phyloP scores from a whole-genome alignment of 2,113 vertebrate genomes.

The Charadrius vociferus region DNA sequence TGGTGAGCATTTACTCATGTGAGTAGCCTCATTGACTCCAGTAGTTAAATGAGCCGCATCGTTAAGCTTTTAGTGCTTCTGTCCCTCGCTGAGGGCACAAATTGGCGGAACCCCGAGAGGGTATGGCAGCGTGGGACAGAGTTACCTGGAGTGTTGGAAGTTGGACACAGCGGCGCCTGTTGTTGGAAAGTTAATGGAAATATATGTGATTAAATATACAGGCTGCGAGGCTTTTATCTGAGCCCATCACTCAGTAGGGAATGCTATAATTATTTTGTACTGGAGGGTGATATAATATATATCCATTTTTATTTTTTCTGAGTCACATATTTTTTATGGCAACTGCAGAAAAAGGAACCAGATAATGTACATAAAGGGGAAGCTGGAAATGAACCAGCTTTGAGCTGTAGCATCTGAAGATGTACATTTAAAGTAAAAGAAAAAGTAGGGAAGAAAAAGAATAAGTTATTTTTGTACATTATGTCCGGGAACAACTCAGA shows the following conservation, averaged over 20 bases:
- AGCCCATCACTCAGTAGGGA: conserved; percentile 24
- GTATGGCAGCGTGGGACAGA: accelerated
- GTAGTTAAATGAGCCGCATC: neutral
- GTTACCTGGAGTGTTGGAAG: neutral
- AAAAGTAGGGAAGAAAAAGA: neutral
- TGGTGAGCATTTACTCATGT: neutral
- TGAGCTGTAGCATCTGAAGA: neutral
- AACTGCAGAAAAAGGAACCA: conserved; percentile 14
- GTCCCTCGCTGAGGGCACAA: neutral
- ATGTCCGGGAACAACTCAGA: neutral
- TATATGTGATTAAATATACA: neutral
- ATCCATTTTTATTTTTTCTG: conserved; percentile 28
- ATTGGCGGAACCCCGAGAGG: neutral
- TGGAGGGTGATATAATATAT: conserved; percentile 13
- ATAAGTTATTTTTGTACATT: neutral
- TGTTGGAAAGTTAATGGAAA: neutral
- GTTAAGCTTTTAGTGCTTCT: neutral
- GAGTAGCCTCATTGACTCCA: neutral
- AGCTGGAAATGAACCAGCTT: conserved; percentile 27
- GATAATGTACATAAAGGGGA: conserved; percentile 12
- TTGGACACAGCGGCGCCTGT: neutral
- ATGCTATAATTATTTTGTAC: conserved; percentile 45
- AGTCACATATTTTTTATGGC: conserved; percentile 45
- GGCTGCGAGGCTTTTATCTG: neutral
- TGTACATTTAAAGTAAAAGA: conserved; percentile 16